Evolutionary conservation across 2,113 vertebrate genomes (phyloP).

Genomic region (Tetrax tetrax): DNA sequence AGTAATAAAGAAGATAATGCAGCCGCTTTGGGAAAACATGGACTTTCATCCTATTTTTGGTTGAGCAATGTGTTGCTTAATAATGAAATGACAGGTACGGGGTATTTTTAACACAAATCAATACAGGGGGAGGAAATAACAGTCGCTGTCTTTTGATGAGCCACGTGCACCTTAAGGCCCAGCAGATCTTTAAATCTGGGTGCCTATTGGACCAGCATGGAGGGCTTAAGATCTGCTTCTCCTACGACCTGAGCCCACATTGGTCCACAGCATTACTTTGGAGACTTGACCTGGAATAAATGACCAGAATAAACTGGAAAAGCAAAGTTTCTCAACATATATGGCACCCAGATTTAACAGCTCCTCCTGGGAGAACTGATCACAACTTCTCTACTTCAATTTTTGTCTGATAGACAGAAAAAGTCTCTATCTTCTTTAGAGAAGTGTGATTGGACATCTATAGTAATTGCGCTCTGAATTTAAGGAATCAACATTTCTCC

Average conservation of each 20-base stretch:
- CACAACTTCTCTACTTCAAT: not conserved
- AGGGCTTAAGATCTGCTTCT: not conserved
- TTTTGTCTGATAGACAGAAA: not conserved
- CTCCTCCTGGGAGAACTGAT: not conserved
- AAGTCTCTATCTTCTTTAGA: not conserved
- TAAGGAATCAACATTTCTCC: not conserved
- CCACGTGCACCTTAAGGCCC: not conserved
- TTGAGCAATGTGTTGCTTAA: not conserved
- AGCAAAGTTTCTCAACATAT: not conserved
- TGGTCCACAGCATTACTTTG: not conserved
- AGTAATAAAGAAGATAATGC: not conserved
- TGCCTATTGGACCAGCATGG: not conserved
- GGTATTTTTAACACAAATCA: conserved; percentile 34
- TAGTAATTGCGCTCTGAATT: not conserved
- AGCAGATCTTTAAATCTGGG: not conserved
- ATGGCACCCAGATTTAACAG: not conserved
- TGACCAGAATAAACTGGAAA: not conserved
- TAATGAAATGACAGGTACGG: not conserved
- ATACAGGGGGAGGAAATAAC: not conserved
- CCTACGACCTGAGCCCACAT: rapidly evolving
- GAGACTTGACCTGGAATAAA: rapidly evolving
- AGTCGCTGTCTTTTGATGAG: not conserved
- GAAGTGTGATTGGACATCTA: rapidly evolving
- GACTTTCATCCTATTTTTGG: conserved; percentile 1
- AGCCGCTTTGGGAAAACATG: not conserved